These are phyloP conservation scores for Pecten maximus DNA, from an alignment of 2,888 invertebrate genomes.

Conservation along the genomic window DNA sequence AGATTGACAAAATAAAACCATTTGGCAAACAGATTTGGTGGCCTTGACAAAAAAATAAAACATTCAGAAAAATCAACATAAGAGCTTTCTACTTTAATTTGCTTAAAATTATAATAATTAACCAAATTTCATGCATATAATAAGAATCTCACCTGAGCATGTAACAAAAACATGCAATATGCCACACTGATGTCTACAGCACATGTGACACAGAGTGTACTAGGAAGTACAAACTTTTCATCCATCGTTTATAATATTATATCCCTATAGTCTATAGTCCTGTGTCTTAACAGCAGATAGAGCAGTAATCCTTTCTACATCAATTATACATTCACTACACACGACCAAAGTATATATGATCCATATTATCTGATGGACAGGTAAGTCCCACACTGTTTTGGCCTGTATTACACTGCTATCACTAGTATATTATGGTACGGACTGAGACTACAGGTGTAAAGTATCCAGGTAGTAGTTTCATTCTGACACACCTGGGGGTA, in stretches of 20 bases:
- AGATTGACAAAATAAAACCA: background rate
- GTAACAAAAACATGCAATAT: background rate
- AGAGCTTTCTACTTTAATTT: background rate
- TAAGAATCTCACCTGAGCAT: constrained; percentile 16
- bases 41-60: background rate
- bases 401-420: background rate
- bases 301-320: background rate
- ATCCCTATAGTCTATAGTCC: background rate
- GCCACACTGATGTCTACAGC: constrained; percentile 20
- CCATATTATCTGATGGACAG: background rate
- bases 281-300: background rate
- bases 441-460: background rate
- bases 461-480: background rate
- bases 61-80: background rate
- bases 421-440: background rate
- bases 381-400: background rate
- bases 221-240: background rate
- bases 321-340: background rate
- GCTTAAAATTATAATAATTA: background rate
- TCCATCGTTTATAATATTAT: background rate
- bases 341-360: background rate
- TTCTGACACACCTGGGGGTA: background rate
- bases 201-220: background rate
- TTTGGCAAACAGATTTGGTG: too few species aligned
- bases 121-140: background rate